Evolutionary conservation across 2,797 vertebrate species (phyloP).

Genomic region (Silurus aristotelis): DNA sequence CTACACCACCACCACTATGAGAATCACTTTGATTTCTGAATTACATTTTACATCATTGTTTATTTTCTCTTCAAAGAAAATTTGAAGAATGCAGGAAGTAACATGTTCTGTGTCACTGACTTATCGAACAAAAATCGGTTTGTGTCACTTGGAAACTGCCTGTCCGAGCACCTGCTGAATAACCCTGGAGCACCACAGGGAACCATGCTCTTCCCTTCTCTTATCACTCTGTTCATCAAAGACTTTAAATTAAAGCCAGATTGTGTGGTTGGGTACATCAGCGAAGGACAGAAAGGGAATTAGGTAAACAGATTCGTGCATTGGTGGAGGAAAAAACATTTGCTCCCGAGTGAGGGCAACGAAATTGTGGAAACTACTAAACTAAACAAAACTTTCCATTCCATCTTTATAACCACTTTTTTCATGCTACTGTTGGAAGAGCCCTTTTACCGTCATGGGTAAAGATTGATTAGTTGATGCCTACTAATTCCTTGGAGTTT

Average conservation of each 20-base stretch:
- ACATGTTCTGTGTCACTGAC: background rate
- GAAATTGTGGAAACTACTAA: background rate
- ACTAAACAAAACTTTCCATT: too few relatives aligned
- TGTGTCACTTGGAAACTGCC: background rate
- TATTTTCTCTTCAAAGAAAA: background rate
- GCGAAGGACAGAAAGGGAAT: background rate
- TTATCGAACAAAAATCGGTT: background rate
- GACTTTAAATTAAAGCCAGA: background rate
- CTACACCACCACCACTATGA: background rate
- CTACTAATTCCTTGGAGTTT: background rate
- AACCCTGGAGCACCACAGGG: background rate
- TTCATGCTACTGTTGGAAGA: too few relatives aligned
- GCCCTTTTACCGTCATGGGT: background rate
- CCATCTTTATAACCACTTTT: too few relatives aligned
- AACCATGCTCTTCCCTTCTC: background rate
- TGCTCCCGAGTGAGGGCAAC: background rate
- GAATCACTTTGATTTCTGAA: background rate
- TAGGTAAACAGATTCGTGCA: background rate
- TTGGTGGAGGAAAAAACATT: background rate
- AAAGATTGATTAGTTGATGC: background rate
- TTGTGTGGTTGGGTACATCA: background rate
- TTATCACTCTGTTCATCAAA: background rate
- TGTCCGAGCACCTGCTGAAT: background rate
- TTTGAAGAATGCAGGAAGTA: background rate
- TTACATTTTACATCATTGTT: background rate